Conservation (phyloP, 2,113 vertebrate genomes). For the Jaculus jaculus region DNA sequence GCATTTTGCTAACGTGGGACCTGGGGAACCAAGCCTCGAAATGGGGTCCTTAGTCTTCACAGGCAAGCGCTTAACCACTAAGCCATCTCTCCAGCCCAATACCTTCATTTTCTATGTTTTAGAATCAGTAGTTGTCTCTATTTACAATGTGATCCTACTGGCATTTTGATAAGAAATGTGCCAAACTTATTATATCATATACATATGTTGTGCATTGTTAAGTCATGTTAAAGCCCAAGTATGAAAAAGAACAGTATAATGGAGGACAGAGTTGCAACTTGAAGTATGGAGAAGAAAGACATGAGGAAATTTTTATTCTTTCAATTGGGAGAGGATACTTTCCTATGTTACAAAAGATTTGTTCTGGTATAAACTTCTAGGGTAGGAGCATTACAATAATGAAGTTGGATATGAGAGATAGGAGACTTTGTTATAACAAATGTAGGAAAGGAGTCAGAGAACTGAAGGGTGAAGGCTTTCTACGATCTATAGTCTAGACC, state of each 20-base stretch:
- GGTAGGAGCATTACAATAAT: background rate
- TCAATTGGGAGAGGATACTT: background rate
- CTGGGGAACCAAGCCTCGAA: too few relatives aligned
- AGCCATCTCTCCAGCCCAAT: too few relatives aligned
- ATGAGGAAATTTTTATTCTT: background rate
- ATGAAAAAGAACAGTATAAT: background rate
- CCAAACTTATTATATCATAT: background rate
- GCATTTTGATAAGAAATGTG: background rate
- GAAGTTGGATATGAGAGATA: too few relatives aligned
- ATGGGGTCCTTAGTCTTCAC: too few relatives aligned
- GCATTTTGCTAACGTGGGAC: too few relatives aligned
- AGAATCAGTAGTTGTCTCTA: background rate
- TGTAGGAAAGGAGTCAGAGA: background rate
- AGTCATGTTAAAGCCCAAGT: background rate
- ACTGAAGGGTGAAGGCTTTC: background rate
- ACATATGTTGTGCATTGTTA: background rate
- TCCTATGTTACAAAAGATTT: background rate
- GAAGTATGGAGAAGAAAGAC: background rate
- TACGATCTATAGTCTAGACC: background rate
- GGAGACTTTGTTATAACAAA: background rate
- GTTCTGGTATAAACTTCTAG: background rate
- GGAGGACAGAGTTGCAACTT: background rate
- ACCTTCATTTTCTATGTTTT: conserved; percentile 2
- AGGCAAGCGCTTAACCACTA: too few relatives aligned
- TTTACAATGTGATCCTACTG: background rate